Percentiles rank a stretch among this genome's conserved stretches.
phyloP scores from a whole-genome alignment of 2,113 vertebrate genomes.

The Seriola dumerili region DNA sequence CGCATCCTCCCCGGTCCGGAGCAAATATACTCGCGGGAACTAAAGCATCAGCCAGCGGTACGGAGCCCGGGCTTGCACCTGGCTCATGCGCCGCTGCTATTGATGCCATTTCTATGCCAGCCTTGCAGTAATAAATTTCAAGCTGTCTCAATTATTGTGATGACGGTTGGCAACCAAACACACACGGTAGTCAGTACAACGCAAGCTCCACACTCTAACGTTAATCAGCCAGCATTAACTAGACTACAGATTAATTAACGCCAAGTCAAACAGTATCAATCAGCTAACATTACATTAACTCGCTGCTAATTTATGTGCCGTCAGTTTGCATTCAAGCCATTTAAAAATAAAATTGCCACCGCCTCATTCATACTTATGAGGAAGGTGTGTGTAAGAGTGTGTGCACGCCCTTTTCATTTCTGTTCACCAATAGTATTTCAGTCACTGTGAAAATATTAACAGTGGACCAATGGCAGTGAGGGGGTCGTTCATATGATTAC shows the following conservation, averaged over 20 bases:
- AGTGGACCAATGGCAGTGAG: constrained; percentile 55
- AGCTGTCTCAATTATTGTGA: constrained; percentile 42
- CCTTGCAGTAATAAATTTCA: constrained; percentile 21
- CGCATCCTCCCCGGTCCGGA: constrained; percentile 88
- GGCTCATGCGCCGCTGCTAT: constrained; percentile 77
- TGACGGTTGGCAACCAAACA: constrained; percentile 26
- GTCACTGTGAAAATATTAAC: neutral
- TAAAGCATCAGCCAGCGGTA: constrained; percentile 81
- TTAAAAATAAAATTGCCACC: constrained; percentile 6
- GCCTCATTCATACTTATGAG: constrained; percentile 57
- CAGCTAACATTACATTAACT: neutral
- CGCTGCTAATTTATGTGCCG: neutral
- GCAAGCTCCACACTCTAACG: neutral
- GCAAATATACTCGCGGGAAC: constrained; percentile 95
- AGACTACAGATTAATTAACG: neutral
- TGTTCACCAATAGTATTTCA: constrained; percentile 49
- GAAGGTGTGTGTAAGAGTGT: neutral
- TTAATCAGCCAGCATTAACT: neutral
- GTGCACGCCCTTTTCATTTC: neutral
- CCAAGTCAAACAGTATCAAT: neutral
- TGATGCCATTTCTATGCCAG: constrained; percentile 81
- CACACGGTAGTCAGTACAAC: neutral
- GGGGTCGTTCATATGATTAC: constrained; percentile 74
- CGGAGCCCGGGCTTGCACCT: constrained; percentile 73
- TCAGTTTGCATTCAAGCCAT: neutral